phyloP scores from a whole-genome alignment of 2,888 invertebrate genomes.

The Yponomeuta evonymella region DNA sequence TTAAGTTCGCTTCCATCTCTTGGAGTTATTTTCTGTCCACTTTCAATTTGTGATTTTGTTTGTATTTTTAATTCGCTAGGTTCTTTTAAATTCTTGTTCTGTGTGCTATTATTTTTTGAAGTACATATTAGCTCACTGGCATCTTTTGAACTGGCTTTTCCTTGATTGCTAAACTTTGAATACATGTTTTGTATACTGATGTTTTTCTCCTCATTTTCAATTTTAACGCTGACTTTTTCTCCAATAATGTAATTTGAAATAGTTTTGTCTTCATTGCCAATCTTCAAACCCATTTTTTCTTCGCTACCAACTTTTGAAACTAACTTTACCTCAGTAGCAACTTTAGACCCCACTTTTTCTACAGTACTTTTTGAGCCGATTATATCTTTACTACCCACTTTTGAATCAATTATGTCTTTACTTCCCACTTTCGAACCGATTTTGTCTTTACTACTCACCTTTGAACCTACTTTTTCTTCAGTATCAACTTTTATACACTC shows the following conservation, averaged over 20 bases:
- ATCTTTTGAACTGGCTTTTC: neutral
- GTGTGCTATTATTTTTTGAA: neutral
- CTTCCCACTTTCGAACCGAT: too few relatives aligned
- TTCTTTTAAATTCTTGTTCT: neutral
- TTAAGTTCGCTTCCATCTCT: too few relatives aligned
- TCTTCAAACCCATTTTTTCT: neutral
- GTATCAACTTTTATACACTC: too few relatives aligned
- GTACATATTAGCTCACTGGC: neutral
- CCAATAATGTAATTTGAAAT: neutral
- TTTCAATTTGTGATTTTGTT: too few relatives aligned
- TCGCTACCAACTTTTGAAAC: neutral
- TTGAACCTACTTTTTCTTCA: too few relatives aligned
- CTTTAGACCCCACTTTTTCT: neutral
- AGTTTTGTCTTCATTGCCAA: neutral
- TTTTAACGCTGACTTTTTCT: neutral
- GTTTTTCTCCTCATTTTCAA: too few relatives aligned
- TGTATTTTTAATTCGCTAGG: too few relatives aligned
- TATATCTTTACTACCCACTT: neutral
- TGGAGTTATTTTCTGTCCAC: too few relatives aligned
- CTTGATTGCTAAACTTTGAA: neutral
- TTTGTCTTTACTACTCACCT: too few relatives aligned
- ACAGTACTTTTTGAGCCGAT: neutral
- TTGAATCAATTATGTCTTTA: neutral
- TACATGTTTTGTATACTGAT: neutral
- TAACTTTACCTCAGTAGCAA: neutral